phyloP scores from a whole-genome alignment of 2,888 invertebrate genomes.

The Parnassius mnemosyne region DNA sequence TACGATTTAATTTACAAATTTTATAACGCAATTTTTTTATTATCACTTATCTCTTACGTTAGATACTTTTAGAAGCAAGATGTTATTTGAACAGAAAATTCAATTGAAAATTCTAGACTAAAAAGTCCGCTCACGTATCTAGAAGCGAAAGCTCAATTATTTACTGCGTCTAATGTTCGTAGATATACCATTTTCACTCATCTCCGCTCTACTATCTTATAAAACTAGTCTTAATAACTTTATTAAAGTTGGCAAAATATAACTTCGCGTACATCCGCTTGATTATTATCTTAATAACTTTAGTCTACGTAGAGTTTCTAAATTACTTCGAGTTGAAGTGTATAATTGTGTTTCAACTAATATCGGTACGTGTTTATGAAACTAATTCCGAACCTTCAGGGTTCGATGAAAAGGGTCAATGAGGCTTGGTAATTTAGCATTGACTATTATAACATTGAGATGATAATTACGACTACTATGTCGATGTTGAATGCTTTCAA shows the following conservation, averaged over 20 bases:
- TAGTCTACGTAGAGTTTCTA: not conserved
- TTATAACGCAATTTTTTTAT: no score
- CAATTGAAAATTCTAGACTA: no score
- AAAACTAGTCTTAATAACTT: not conserved
- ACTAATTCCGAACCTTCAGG: conserved; percentile 1
- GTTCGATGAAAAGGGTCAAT: conserved; percentile 7
- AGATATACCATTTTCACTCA: not conserved
- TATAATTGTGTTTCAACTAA: conserved; percentile 6
- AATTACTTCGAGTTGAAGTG: not conserved
- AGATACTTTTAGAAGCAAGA: no score
- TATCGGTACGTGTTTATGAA: conserved; percentile 5
- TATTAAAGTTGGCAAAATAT: no score
- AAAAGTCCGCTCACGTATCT: no score
- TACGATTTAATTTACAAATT: no score
- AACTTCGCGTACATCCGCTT: no score
- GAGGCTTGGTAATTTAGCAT: conserved; percentile 4
- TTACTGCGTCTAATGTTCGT: no score
- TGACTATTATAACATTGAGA: not conserved
- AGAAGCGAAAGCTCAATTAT: no score
- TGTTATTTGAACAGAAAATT: no score
- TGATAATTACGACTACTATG: no score
- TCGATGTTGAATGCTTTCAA: not conserved
- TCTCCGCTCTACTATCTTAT: not conserved
- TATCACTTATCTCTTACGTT: no score
- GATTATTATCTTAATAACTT: conserved; percentile 1